Conservation (phyloP, 2,113 vertebrate genomes). For the Lucifuga dentata region DNA sequence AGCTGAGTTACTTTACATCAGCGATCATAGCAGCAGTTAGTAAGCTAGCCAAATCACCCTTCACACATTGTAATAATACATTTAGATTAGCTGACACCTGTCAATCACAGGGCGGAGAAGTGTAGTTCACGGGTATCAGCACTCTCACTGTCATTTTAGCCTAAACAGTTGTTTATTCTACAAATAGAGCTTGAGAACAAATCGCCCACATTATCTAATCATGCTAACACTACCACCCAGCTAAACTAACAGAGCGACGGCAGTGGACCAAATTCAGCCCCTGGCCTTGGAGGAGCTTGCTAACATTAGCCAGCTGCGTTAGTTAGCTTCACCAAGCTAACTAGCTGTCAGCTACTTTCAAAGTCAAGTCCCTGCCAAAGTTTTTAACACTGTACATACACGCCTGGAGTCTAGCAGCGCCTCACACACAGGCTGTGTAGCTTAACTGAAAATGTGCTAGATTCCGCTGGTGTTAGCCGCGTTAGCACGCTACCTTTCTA, state of each 20-base stretch:
- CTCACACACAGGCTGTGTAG: neutral
- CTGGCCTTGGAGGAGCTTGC: conserved; percentile 44
- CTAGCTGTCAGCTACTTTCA: conserved; percentile 68
- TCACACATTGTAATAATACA: neutral
- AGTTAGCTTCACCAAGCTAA: conserved; percentile 59
- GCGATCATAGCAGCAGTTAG: neutral
- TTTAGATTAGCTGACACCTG: conserved; percentile 35
- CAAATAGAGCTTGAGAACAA: neutral
- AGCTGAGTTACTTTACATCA: neutral
- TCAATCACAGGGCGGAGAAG: conserved; percentile 54
- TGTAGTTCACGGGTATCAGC: conserved; percentile 26
- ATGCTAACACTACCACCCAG: neutral
- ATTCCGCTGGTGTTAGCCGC: conserved; percentile 28
- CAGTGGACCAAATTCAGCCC: conserved; percentile 4
- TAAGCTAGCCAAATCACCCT: neutral
- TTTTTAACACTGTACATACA: neutral
- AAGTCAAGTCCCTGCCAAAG: conserved; percentile 72
- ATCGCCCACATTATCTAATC: neutral
- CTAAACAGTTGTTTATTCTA: neutral
- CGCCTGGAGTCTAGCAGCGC: neutral
- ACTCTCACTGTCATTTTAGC: conserved; percentile 37
- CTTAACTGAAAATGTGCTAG: neutral
- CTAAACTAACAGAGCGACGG: neutral
- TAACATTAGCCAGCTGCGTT: conserved; percentile 44
- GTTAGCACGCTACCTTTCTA: conserved; percentile 89